These are phyloP conservation scores for Lipotes vexillifer DNA, from an alignment of 2,113 vertebrate species.

Conservation along the genomic window DNA sequence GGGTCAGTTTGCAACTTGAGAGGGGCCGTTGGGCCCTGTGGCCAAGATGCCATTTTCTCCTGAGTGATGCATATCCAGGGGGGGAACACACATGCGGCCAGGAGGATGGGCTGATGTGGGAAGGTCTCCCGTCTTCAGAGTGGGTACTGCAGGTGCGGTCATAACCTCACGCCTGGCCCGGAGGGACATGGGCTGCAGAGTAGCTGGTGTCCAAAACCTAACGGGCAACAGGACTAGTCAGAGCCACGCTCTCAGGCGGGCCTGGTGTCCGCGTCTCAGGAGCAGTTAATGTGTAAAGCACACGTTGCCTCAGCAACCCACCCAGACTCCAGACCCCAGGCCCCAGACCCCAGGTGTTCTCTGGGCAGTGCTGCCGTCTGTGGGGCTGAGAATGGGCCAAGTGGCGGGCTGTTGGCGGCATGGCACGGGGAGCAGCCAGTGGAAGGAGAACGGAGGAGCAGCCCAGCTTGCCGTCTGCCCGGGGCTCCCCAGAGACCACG, in stretches of 20 bases:
- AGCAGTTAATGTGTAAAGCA: neutral
- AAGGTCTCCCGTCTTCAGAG: neutral
- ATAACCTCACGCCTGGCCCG: neutral
- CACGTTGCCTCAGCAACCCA: neutral
- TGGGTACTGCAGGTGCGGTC: neutral
- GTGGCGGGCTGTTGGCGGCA: neutral
- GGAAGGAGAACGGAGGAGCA: neutral
- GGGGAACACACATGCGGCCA: neutral
- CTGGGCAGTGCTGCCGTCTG: neutral
- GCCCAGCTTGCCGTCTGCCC: neutral
- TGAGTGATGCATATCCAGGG: neutral
- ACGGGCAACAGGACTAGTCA: neutral
- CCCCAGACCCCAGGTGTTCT: neutral
- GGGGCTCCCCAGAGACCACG: neutral
- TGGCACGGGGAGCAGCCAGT: neutral
- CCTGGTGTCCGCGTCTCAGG: neutral
- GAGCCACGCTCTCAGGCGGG: neutral
- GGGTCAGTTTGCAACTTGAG: slow-evolving; percentile 68
- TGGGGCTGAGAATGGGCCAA: neutral
- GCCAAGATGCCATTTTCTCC: slow-evolving; percentile 42
- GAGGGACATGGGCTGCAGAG: neutral
- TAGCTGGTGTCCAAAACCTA: neutral
- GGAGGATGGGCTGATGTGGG: neutral
- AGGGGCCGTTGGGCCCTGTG: neutral
- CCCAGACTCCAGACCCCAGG: neutral